Conservation (phyloP, 2,797 vertebrate species). For the Chrysocyon brachyurus region DNA sequence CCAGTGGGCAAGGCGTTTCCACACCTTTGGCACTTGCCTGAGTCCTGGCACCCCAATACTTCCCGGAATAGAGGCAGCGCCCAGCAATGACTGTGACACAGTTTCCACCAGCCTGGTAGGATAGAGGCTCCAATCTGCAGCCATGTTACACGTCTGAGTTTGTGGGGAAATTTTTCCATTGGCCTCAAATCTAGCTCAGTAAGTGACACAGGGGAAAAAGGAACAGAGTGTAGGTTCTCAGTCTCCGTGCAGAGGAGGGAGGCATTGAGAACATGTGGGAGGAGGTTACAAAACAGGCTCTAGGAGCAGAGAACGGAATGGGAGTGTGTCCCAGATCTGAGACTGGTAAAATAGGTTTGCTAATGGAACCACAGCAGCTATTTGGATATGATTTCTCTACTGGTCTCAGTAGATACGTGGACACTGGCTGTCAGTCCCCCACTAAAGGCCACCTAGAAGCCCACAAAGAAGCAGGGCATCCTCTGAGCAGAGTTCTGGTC, state of each 20-base stretch:
- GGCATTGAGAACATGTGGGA: background rate
- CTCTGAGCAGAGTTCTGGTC: background rate
- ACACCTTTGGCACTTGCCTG: background rate
- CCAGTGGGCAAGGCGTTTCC: background rate
- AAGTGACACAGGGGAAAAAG: background rate
- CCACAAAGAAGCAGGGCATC: background rate
- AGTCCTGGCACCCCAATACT: background rate
- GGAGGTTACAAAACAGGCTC: background rate
- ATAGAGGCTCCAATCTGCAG: background rate
- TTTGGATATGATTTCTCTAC: background rate
- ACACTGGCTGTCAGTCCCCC: background rate
- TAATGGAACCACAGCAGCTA: background rate
- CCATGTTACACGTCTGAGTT: background rate
- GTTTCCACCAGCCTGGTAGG: background rate
- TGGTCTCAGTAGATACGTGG: background rate
- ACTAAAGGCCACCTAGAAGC: background rate
- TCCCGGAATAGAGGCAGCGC: background rate
- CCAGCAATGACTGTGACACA: background rate
- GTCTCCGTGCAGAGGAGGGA: background rate
- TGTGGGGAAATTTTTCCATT: background rate
- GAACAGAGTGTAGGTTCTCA: background rate
- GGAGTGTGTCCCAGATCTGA: background rate
- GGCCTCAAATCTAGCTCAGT: background rate
- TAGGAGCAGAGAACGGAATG: background rate
- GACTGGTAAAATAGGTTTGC: background rate